Evolutionary conservation across 2,888 invertebrate genomes (phyloP), one percentile per base, ranked within the genome.

Genomic region (Dicycla oo): DNA sequence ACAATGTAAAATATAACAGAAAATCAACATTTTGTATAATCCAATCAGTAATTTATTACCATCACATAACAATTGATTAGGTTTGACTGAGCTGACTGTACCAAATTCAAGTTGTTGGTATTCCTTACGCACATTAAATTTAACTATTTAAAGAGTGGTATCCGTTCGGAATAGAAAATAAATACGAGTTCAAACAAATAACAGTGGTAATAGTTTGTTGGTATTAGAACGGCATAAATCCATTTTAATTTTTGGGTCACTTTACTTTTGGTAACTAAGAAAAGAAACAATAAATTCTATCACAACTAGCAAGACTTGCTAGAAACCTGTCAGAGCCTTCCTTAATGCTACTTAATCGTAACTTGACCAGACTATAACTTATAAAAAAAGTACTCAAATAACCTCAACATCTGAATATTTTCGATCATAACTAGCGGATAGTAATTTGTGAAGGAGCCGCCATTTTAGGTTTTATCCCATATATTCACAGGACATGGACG

Each of bases 351-450:
- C 3, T 72, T 58, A 51, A 57, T 70, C 11, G 4, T 45, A 47
- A 47, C 30, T 47, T 51, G 30, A 58, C 58, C 57, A 51, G 30
- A 67, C 30, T 58, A 62, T 61, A 20, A 20, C 1, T 53, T 47
- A 23, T 76, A 18, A 67, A 76, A 73, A 74, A 74, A 23, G 49
- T 43, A 43, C 45, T 76, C 68, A 53, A 75, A 13, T 62, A 69
- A 40, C 57, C 47, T 13, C 3, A 57, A 45, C 7, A n/a, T 8
- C n/a, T 13, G 60, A 72, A 75, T 71, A 78, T 75, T 71, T 71
- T 54, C 53, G 72, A 64, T 64, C 75, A 78, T 78, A 78, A 72
- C 60, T 75, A 63, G 60, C 11, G 11, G 38, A n/a, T 45, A 30
- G 51, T 47, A 53, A 75, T 71, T 78, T 62, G 61, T 70, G 51